Percentiles rank a stretch among this genome's conserved stretches.
Conservation (phyloP, 1,140 invertebrate species). For the Psix sp. region DNA sequence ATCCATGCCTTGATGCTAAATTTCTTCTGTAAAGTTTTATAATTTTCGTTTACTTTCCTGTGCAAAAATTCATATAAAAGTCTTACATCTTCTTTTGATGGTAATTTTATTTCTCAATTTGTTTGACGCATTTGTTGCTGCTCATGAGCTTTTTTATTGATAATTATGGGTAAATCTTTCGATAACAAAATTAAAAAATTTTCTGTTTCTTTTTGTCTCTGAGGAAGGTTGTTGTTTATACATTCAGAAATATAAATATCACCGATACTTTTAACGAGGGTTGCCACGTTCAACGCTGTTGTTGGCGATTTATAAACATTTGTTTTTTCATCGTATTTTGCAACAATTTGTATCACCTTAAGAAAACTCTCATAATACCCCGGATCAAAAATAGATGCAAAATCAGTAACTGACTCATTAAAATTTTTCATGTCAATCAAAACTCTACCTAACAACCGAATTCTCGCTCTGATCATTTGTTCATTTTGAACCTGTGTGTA, state of each 20-base stretch:
- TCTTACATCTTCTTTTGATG: constrained; percentile 19
- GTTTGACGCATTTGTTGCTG: constrained; percentile 16
- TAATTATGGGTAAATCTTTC: not conserved
- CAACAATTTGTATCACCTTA: not conserved
- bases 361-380: constrained; percentile 8
- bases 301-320: not conserved
- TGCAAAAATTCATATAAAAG: constrained; percentile 25
- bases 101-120: constrained; percentile 15
- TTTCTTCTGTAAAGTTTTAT: constrained; percentile 11
- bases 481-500: constrained; percentile 9
- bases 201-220: not conserved
- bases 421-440: constrained; percentile 1
- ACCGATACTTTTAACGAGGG: no score
- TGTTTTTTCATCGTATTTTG: constrained; percentile 5
- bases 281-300: no score
- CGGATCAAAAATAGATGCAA: constrained; percentile 7
- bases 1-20: constrained; percentile 10
- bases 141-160: constrained; percentile 14
- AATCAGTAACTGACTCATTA: constrained; percentile 1
- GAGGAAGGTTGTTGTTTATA: no score
- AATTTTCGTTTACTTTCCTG: not conserved
- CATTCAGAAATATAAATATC: no score
- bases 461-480: constrained; percentile 2
- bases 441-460: constrained; percentile 9
- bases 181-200: constrained; percentile 7